These are phyloP conservation scores for Gobiocypris rarus DNA, from an alignment of 2,113 vertebrate genomes.

Conservation along the genomic window DNA sequence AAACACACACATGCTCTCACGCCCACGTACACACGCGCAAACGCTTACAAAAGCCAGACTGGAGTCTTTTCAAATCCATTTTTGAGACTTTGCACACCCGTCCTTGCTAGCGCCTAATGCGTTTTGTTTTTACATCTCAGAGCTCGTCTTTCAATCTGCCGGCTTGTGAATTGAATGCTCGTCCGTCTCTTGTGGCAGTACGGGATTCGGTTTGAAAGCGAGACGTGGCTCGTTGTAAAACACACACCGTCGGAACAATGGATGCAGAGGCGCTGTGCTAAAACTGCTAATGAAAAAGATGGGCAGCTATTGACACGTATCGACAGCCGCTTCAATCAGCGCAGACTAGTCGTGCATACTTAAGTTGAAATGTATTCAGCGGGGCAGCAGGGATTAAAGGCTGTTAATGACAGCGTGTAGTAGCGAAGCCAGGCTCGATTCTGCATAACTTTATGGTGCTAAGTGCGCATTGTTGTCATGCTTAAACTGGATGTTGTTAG, in stretches of 20 bases:
- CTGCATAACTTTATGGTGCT: slow-evolving; percentile 30
- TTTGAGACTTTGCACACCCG: background rate
- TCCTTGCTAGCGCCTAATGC: slow-evolving; percentile 8
- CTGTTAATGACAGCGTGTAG: slow-evolving; percentile 54
- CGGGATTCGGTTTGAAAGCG: slow-evolving; percentile 27
- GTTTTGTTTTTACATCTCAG: slow-evolving; percentile 20
- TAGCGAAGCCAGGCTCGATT: slow-evolving; percentile 36
- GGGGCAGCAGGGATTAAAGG: slow-evolving; percentile 62
- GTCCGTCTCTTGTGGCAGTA: slow-evolving; percentile 36
- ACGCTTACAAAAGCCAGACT: background rate
- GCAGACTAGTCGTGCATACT: slow-evolving; percentile 58
- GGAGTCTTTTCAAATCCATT: background rate
- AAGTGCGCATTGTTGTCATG: background rate
- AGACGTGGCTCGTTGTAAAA: slow-evolving; percentile 24
- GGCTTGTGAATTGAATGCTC: slow-evolving; percentile 32
- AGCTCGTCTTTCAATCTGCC: slow-evolving; percentile 37
- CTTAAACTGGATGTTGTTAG: slow-evolving; percentile 17
- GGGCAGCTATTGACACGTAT: slow-evolving; percentile 63
- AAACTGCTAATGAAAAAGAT: slow-evolving; percentile 57
- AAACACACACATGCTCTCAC: slow-evolving; percentile 28
- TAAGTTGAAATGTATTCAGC: slow-evolving; percentile 62
- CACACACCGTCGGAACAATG: slow-evolving; percentile 43
- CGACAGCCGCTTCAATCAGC: slow-evolving; percentile 55
- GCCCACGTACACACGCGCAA: slow-evolving; percentile 6
- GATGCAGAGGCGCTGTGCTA: slow-evolving; percentile 34